Base-by-base conservation (phyloP, 2,888 invertebrate genomes). In the Timandra comae region DNA sequence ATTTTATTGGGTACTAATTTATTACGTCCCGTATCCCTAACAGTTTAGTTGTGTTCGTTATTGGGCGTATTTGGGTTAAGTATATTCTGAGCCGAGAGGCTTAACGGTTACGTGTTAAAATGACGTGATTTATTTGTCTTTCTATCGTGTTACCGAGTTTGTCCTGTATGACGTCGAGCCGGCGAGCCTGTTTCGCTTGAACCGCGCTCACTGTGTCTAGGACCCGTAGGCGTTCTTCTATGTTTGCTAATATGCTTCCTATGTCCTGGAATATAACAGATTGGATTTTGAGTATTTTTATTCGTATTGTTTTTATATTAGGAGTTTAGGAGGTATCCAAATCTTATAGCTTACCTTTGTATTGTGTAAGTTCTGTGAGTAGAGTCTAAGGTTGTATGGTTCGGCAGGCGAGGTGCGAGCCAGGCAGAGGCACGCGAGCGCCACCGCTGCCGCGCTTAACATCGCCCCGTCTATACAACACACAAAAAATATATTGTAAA, bases 381-480 rank as follows among this genome's bases (percentile, higher is more conserved):
- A 70, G 25, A 66, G 43, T 3, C 16, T 16, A 29, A 76, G 52
- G 52, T 48, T 59, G 62, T 76, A 67, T 30, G 65, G 56, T 51
- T 77, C 79, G 43, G 75, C 61, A 46, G 77, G 76, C 71, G 79
- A 76, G 52, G 73, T 63, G 66, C 79, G 77, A 75, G 80, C 84
- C 80, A 81, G 57, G 68, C 70, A 73, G 47, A 85, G 82, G 78
- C 84, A 84, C 81, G 82, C 84, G 54, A 85, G 67, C 75, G 68
- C 76, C 66, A 71, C 74, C 61, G 68, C 73, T 41, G 60, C 71
- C 63, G 63, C 74, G 52, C 69, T 78, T 78, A 82, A 78, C 85
- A 84, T 85, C 77, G 82, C 85, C 82, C 71, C 53, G 72, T 62
- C 80, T 84, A 67, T 16, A 6, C 16, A 16, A 16, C 16, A 16